Conservation (phyloP, 2,797 vertebrate genomes). For the Sphenopsis melanotis region DNA sequence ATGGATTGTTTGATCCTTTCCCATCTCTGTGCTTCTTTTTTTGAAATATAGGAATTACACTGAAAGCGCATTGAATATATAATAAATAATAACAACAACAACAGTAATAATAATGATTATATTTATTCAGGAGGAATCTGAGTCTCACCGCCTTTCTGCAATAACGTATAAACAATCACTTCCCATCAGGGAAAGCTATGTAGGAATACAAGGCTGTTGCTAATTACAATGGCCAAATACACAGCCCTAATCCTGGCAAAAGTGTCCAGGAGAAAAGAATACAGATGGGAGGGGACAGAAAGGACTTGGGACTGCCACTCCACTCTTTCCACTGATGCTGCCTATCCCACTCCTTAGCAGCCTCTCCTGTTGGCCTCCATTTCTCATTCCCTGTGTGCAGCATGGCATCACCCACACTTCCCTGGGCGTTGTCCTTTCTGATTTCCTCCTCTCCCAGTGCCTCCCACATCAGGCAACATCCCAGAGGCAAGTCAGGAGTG, state of each 20-base stretch:
- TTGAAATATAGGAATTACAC: background rate
- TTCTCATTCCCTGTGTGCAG: background rate
- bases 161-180: background rate
- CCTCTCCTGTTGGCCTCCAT: background rate
- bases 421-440: fast-evolving
- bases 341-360: fast-evolving
- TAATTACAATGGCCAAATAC: background rate
- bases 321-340: background rate
- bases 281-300: background rate
- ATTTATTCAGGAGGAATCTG: background rate
- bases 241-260: background rate
- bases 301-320: background rate
- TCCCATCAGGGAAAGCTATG: background rate
- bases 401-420: fast-evolving
- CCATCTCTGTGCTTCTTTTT: background rate
- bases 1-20: background rate
- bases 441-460: background rate
- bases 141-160: background rate
- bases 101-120: background rate
- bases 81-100: background rate
- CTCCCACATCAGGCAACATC: background rate
- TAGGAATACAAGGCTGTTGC: background rate
- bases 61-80: background rate
- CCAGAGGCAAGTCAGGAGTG: background rate
- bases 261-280: background rate